Percentiles rank a stretch among this genome's conserved stretches.
These are phyloP conservation scores for Ochotona curzoniae DNA, from an alignment of 2,113 vertebrate species.

Conservation along the genomic window DNA sequence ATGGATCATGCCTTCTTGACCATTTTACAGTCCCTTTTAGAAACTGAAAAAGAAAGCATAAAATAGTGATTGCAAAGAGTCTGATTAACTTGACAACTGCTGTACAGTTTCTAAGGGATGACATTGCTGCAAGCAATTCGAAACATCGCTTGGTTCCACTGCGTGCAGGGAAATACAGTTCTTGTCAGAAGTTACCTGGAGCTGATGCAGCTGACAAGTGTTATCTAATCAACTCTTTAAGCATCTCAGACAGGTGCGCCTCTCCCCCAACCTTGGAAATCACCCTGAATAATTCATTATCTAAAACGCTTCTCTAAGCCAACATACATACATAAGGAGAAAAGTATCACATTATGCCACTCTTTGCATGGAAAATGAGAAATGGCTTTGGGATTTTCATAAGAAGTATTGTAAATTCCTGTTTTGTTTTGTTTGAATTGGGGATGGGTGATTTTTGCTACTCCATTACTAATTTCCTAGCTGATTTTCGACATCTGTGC, in stretches of 20 bases:
- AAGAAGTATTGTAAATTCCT: constrained; percentile 18
- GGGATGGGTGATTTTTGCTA: not conserved
- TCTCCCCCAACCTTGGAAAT: constrained; percentile 83
- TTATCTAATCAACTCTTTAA: constrained; percentile 83
- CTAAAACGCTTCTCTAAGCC: constrained; percentile 66
- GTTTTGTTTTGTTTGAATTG: not conserved
- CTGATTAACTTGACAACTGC: constrained; percentile 72
- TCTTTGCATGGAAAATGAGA: not conserved
- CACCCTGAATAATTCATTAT: constrained; percentile 87
- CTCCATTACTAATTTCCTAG: not conserved
- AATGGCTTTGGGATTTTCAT: constrained; percentile 42
- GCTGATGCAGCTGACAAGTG: constrained; percentile 81
- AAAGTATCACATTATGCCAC: not conserved
- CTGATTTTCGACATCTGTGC: not conserved
- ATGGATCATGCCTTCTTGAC: constrained; percentile 34
- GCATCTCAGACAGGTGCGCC: constrained; percentile 84
- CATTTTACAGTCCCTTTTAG: constrained; percentile 64
- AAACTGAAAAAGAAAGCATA: not conserved
- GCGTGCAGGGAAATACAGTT: constrained; percentile 73
- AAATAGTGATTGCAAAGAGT: constrained; percentile 68
- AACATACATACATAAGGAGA: constrained; percentile 37
- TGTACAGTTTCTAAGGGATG: constrained; percentile 1
- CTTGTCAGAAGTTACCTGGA: constrained; percentile 69
- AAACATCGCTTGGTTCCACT: constrained; percentile 70
- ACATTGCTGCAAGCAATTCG: constrained; percentile 55